Base-by-base conservation (phyloP, 2,888 invertebrate species). In the Ophioninae sp. region DNA sequence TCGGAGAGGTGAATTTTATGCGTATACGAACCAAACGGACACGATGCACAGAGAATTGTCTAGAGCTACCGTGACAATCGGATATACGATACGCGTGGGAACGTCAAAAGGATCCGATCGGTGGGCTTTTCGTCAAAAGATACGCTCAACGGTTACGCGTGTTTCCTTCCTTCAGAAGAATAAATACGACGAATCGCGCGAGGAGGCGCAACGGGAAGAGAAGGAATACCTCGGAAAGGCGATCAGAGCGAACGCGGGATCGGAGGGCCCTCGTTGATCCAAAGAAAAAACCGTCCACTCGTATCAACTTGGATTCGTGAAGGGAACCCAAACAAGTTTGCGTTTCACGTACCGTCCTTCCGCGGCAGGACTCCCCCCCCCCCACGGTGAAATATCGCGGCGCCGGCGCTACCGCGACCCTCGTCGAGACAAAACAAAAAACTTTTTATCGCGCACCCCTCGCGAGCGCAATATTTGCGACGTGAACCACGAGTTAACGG, bases 1-100 rank as follows among this genome's bases (percentile, higher is more conserved):
- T 59, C 69, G 56, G 51, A 73, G 58, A 72, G 58, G 58, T 76
- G 75, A 72, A 86, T 76, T 76, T 37, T 64, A 58, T 64, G 22
- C 64, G 69, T 81, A 69, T 75, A 23, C 44, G 23, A 58, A 71
- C 37, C 30, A 71, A 71, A 71, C 59, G 59, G 71, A 71, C 71
- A 71, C 65, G 71, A 76, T 69, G 58, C 6, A 51, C 64, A 69
- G 63, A 80, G 17, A 79, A 63, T 80, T 41, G 7, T 30, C 68
- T 61, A 80, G 44, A 68, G 63, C 61, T 74, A 80, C 63, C 67
- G 63, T 58, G n/a, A 75, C 59, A 13, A 63, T n/a, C n/a, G n/a
- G n/a, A 2, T 73, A 41, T 22, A 22, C 59, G 22, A 56, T 17
- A 13, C 69, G 23, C 37, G 56, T 23, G 41, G 44, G 9, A 69